These are phyloP conservation scores for Hippoglossus stenolepis DNA, from an alignment of 2,113 vertebrate genomes.

Conservation along the genomic window DNA sequence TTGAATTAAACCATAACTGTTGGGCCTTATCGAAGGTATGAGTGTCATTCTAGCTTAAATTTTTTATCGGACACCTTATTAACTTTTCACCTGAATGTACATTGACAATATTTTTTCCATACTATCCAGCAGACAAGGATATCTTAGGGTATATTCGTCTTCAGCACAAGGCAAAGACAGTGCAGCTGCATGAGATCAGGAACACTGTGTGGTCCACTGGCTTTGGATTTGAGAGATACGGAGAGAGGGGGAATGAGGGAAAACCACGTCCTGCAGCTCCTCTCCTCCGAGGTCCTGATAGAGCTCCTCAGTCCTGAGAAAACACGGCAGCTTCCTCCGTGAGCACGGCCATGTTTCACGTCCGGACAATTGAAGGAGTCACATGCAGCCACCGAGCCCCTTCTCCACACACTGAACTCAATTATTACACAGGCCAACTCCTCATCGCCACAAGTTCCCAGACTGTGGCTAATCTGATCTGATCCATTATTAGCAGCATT, in stretches of 20 bases:
- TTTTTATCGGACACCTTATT: too few species aligned
- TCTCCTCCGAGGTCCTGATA: slow-evolving; percentile 64
- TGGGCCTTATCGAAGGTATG: too few species aligned
- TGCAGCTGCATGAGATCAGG: slow-evolving; percentile 22
- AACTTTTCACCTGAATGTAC: not conserved
- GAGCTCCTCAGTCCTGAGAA: slow-evolving; percentile 59
- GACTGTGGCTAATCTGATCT: slow-evolving; percentile 75
- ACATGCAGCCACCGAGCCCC: slow-evolving; percentile 32
- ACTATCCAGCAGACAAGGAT: not conserved
- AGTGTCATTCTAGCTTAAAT: too few species aligned
- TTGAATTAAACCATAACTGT: too few species aligned
- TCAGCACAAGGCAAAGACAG: slow-evolving; percentile 2
- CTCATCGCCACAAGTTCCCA: slow-evolving; percentile 56
- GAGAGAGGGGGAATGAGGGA: slow-evolving; percentile 16
- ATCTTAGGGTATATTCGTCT: slow-evolving; percentile 7
- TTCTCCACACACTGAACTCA: slow-evolving; percentile 49
- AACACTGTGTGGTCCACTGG: slow-evolving; percentile 2
- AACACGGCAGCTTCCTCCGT: slow-evolving; percentile 62
- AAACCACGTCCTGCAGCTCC: slow-evolving; percentile 32
- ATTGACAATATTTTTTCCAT: not conserved
- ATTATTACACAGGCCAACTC: slow-evolving; percentile 54
- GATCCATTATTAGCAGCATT: slow-evolving; percentile 74
- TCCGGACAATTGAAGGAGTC: slow-evolving; percentile 76
- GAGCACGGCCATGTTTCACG: slow-evolving; percentile 64
- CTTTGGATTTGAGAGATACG: slow-evolving; percentile 15